Evolutionary conservation across 2,797 vertebrate species (phyloP).

Genomic region (Denticeps clupeoides): DNA sequence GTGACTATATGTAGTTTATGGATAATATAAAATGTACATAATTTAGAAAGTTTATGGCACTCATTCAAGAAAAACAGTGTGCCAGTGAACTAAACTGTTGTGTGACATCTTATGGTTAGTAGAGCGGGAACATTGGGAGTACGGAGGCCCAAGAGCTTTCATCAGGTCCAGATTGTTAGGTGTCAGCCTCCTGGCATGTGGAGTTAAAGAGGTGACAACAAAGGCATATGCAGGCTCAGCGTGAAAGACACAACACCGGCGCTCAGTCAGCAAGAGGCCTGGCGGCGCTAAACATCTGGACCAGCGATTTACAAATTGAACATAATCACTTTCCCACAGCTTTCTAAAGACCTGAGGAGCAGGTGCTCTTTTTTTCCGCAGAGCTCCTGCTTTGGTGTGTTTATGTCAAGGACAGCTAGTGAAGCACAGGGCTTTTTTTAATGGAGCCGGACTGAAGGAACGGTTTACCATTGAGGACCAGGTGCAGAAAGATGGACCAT

Average conservation of each 20-base stretch:
- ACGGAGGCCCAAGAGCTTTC: neutral
- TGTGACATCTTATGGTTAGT: no score
- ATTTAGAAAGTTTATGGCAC: no score
- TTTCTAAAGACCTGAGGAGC: neutral
- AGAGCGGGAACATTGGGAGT: no score
- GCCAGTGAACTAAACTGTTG: no score
- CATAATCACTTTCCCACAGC: neutral
- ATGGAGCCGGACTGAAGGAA: no score
- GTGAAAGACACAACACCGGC: slow-evolving; percentile 31
- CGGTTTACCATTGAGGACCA: no score
- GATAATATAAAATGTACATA: no score
- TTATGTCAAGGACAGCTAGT: no score
- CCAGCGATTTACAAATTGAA: neutral
- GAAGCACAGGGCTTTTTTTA: no score
- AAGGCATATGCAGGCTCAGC: slow-evolving; percentile 39
- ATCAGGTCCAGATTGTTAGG: slow-evolving; percentile 44
- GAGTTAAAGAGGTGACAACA: slow-evolving; percentile 45
- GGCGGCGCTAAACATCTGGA: slow-evolving; percentile 39
- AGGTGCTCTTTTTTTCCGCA: neutral
- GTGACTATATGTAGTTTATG: no score
- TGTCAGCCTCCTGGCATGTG: slow-evolving; percentile 39
- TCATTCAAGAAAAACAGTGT: no score
- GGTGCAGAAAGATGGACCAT: no score
- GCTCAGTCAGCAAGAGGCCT: slow-evolving; percentile 31
- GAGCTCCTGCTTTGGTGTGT: neutral